phyloP scores from a whole-genome alignment of 1,140 invertebrate genomes.

The Drosophila kepulauana region DNA sequence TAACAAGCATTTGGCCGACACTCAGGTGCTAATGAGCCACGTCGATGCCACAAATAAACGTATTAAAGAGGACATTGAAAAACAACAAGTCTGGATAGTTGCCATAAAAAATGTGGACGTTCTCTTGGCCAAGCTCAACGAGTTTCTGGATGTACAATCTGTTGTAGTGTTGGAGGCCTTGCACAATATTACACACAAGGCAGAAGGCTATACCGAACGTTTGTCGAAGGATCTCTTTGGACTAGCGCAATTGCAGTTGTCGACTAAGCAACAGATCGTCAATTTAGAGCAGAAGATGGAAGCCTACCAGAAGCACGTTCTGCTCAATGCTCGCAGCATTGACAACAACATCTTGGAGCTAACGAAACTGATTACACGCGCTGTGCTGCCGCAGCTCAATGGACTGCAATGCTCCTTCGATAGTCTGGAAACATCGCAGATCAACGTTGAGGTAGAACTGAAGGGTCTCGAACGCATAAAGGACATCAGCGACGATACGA shows the following conservation, averaged over 20 bases:
- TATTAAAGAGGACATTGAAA: slow-evolving; percentile 33
- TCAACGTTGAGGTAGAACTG: slow-evolving; percentile 67
- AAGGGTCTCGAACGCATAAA: slow-evolving; percentile 52
- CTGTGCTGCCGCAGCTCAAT: slow-evolving; percentile 61
- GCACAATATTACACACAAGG: slow-evolving; percentile 33
- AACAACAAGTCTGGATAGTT: slow-evolving; percentile 46
- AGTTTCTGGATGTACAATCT: slow-evolving; percentile 27
- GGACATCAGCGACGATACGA: slow-evolving; percentile 48
- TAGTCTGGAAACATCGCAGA: slow-evolving; percentile 64
- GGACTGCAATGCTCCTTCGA: slow-evolving; percentile 66
- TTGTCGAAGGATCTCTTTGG: slow-evolving; percentile 37
- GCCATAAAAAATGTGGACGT: slow-evolving; percentile 37
- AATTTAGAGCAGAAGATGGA: slow-evolving; percentile 56
- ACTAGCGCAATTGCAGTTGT: slow-evolving; percentile 42
- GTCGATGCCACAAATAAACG: slow-evolving; percentile 39
- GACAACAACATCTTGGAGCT: slow-evolving; percentile 55
- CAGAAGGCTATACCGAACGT: slow-evolving; percentile 27
- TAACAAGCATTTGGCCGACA: slow-evolving; percentile 42
- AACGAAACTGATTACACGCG: slow-evolving; percentile 58
- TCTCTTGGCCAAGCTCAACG: slow-evolving; percentile 33
- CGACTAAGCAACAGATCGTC: slow-evolving; percentile 46
- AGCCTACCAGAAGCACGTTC: slow-evolving; percentile 53
- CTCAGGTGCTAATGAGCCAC: slow-evolving; percentile 32
- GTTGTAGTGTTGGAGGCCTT: slow-evolving; percentile 44
- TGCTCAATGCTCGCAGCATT: slow-evolving; percentile 47